Evolutionary conservation across 2,113 vertebrate genomes (phyloP).

Genomic region (Dasyurus viverrinus): DNA sequence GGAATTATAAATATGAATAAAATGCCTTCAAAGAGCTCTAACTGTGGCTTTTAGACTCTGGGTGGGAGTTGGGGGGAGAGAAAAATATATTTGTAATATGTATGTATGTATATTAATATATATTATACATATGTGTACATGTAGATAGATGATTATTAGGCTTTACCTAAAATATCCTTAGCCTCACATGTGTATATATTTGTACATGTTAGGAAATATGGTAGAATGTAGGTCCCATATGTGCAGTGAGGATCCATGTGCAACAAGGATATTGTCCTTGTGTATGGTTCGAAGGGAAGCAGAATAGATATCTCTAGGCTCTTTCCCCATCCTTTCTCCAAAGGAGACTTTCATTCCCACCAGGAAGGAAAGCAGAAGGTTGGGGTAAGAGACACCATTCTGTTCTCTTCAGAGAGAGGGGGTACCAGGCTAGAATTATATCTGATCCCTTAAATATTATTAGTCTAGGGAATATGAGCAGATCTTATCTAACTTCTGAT

Average conservation of each 20-base stretch:
- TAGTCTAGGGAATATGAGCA: not conserved
- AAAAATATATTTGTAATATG: not conserved
- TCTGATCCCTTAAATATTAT: not conserved
- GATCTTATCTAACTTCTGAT: not conserved
- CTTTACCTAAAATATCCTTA: not conserved
- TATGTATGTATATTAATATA: too few species aligned
- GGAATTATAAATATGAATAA: not conserved
- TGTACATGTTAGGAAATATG: not conserved
- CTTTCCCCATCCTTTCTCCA: not conserved
- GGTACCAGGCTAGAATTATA: not conserved
- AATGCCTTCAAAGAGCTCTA: not conserved
- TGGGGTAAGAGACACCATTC: not conserved
- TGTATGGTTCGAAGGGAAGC: not conserved
- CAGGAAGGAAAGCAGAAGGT: not conserved
- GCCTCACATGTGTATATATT: not conserved
- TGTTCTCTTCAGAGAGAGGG: not conserved
- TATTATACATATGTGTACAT: not conserved
- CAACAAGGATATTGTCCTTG: not conserved
- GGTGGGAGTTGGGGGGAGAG: not conserved
- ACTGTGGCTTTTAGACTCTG: not conserved
- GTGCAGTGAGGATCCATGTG: not conserved
- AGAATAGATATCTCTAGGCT: not conserved
- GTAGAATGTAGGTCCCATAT: not conserved
- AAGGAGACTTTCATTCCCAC: not conserved
- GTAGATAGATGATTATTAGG: not conserved